A percentile compares a stretch with the other conserved stretches of the same genome.
phyloP scores from a whole-genome alignment of 2,888 invertebrate genomes.

The Diachrysia chrysitis region DNA sequence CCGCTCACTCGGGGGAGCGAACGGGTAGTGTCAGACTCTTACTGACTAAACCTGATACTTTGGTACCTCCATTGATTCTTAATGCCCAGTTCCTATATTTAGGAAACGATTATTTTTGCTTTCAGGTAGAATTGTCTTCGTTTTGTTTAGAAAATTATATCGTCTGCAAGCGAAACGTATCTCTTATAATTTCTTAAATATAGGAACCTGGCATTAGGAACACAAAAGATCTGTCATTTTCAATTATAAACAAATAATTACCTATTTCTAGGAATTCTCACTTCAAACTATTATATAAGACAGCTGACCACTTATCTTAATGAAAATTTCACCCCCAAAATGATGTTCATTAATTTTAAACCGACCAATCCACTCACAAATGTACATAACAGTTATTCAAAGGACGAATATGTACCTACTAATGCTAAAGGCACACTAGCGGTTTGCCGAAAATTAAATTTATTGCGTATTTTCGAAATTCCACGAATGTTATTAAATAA shows the following conservation, averaged over 20 bases:
- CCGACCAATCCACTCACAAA: constrained; percentile 42
- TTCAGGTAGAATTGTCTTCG: no score
- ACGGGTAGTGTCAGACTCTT: no score
- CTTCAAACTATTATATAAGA: constrained; percentile 32
- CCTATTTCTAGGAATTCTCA: constrained; percentile 33
- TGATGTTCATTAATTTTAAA: constrained; percentile 62
- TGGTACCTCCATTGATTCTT: no score
- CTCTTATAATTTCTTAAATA: no score
- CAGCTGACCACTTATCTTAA: constrained; percentile 55
- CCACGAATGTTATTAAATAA: not conserved
- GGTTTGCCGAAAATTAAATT: not conserved
- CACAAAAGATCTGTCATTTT: constrained; percentile 19
- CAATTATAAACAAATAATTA: constrained; percentile 23
- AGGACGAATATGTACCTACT: constrained; percentile 6
- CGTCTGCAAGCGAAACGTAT: no score
- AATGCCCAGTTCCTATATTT: no score
- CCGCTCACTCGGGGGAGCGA: no score
- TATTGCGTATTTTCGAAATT: not conserved
- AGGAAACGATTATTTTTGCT: no score
- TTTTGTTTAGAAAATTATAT: no score
- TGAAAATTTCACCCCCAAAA: constrained; percentile 56
- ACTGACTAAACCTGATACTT: no score
- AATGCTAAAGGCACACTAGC: not conserved
- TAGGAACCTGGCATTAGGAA: no score
- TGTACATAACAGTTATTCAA: constrained; percentile 26